Conservation (phyloP, 2,113 vertebrate species). For the Capreolus pygargus region DNA sequence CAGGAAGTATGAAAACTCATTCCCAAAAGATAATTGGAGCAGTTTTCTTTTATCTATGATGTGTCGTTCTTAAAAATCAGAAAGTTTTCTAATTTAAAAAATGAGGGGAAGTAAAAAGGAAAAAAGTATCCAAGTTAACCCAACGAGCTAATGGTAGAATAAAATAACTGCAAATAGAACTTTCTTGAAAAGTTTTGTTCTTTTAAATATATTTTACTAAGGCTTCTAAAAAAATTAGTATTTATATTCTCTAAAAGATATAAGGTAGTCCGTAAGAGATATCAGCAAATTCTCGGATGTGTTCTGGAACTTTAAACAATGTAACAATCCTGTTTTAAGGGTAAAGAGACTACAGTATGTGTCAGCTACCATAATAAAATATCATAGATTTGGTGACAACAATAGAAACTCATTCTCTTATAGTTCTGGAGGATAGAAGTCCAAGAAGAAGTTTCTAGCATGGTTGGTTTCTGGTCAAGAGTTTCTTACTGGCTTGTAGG, state of each 20-base stretch:
- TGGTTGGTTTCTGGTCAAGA: not conserved
- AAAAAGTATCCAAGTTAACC: not conserved
- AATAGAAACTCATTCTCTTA: not conserved
- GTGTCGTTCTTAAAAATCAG: constrained; percentile 53
- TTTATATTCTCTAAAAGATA: not conserved
- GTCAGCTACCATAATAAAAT: not conserved
- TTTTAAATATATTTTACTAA: not conserved
- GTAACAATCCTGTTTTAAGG: not conserved
- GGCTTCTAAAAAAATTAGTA: not conserved
- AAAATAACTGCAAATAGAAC: not conserved
- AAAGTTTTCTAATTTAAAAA: constrained; percentile 55
- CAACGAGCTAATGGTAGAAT: not conserved
- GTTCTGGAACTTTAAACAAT: not conserved
- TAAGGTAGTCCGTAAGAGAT: not conserved
- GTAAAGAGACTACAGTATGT: not conserved
- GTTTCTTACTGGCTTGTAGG: not conserved
- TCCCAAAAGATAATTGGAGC: constrained; percentile 62
- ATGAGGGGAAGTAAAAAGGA: not conserved
- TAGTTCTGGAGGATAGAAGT: not conserved
- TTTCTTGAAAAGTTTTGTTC: not conserved
- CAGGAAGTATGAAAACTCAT: constrained; percentile 52
- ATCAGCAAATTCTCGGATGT: not conserved
- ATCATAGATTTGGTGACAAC: not conserved
- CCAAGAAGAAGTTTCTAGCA: not conserved
- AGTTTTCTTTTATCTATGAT: constrained; percentile 57